These are phyloP conservation scores for Drosophila antonietae DNA, from an alignment of 2,888 invertebrate genomes.

Conservation along the genomic window DNA sequence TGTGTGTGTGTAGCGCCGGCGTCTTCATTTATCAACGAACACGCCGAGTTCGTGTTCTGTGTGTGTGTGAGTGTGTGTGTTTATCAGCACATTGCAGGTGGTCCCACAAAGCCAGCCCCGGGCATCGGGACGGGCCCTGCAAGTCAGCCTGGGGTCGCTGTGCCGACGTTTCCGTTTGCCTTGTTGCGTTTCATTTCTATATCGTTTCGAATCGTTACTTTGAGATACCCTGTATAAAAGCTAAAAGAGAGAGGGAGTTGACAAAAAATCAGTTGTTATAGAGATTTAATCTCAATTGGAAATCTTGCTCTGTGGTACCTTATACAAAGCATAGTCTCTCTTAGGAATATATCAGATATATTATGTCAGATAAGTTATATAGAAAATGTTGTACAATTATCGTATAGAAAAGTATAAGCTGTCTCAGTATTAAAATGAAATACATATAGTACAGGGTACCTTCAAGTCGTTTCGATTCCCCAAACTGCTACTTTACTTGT, in stretches of 20 bases:
- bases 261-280: neutral
- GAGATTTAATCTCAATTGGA: neutral
- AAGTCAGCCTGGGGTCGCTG: conserved; percentile 67
- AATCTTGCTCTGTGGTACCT: neutral
- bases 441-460: neutral
- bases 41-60: conserved; percentile 29
- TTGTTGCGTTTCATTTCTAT: conserved; percentile 51
- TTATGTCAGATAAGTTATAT: neutral
- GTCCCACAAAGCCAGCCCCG: conserved; percentile 53
- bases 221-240: conserved; percentile 37
- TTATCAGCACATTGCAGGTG: conserved; percentile 79
- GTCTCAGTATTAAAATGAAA: no score
- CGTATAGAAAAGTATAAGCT: no score
- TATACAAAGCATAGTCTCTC: neutral
- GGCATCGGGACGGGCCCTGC: conserved; percentile 44
- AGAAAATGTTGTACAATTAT: neutral
- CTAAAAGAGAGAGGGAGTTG: neutral
- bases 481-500: conserved; percentile 13
- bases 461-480: neutral
- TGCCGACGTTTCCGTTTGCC: conserved; percentile 73
- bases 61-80: conserved; percentile 50
- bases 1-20: conserved; percentile 68
- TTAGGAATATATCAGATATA: neutral
- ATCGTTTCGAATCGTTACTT: conserved; percentile 45
- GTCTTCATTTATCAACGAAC: conserved; percentile 71